phyloP scores from a whole-genome alignment of 2,888 invertebrate genomes.

The Cotesia congregata region DNA sequence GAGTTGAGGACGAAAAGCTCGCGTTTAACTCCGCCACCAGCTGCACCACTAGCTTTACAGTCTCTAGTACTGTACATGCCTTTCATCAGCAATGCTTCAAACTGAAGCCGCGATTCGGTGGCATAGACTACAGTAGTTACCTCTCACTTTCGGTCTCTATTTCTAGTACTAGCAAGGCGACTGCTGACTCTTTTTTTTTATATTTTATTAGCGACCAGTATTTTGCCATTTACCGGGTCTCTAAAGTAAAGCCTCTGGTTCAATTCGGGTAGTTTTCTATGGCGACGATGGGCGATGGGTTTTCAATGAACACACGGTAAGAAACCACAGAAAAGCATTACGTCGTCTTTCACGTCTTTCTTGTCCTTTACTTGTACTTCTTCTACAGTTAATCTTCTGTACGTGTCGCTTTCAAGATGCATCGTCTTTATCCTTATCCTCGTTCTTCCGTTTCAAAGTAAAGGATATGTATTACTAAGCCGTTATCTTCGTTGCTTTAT shows the following conservation, averaged over 20 bases:
- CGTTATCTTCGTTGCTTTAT: constrained; percentile 1
- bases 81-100: constrained; percentile 1
- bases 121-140: not conserved
- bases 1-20: constrained; percentile 3
- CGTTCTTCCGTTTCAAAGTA: not conserved
- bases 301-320: constrained; percentile 29
- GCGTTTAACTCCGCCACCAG: constrained; percentile 18
- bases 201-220: not conserved
- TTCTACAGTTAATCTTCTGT: constrained; percentile 43
- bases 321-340: constrained; percentile 41
- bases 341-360: constrained; percentile 34
- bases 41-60: not conserved
- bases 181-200: constrained; percentile 17
- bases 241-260: not conserved
- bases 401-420: constrained; percentile 36
- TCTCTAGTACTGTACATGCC: not conserved
- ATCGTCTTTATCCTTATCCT: constrained; percentile 25
- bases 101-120: constrained; percentile 3
- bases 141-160: not conserved
- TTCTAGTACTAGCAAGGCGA: not conserved
- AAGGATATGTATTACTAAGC: not conserved
- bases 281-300: constrained; percentile 5
- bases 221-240: not conserved
- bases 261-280: not conserved
- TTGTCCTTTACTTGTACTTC: constrained; percentile 25